These are phyloP conservation scores for Caerostris darwini DNA, from an alignment of 1,140 invertebrate species.

Conservation along the genomic window DNA sequence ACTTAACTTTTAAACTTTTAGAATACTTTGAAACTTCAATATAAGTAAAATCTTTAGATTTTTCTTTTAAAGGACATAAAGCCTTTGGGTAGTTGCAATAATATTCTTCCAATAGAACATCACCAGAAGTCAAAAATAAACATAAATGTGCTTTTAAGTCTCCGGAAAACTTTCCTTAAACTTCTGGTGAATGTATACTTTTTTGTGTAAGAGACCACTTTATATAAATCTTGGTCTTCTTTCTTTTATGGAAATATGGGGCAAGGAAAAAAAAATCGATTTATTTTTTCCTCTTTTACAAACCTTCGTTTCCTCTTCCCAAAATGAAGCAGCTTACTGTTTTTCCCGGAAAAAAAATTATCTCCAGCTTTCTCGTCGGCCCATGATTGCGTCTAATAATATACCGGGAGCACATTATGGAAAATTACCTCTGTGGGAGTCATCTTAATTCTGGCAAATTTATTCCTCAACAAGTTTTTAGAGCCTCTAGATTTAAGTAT, in stretches of 20 bases:
- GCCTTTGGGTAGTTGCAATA: neutral
- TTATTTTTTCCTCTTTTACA: neutral
- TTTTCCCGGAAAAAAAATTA: too few species aligned
- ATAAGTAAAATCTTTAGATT: neutral
- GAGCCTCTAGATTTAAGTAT: too few species aligned
- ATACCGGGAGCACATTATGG: too few species aligned
- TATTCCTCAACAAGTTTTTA: too few species aligned
- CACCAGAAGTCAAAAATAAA: neutral
- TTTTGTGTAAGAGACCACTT: neutral
- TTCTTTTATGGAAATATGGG: too few species aligned
- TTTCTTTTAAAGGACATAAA: too few species aligned
- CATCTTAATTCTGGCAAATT: too few species aligned
- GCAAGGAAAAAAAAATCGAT: too few species aligned
- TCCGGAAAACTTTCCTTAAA: neutral
- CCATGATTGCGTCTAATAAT: neutral
- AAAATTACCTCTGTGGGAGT: neutral
- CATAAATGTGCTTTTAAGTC: slow-evolving; percentile 9
- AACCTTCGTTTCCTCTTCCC: neutral
- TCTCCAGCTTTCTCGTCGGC: too few species aligned
- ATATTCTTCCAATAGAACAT: neutral
- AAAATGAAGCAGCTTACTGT: neutral
- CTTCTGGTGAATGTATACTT: neutral
- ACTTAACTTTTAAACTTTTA: too few species aligned
- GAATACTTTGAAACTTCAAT: neutral
- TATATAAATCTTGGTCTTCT: neutral